Evolutionary conservation across 1,140 invertebrate genomes (phyloP).

Genomic region (Telenomus remus): DNA sequence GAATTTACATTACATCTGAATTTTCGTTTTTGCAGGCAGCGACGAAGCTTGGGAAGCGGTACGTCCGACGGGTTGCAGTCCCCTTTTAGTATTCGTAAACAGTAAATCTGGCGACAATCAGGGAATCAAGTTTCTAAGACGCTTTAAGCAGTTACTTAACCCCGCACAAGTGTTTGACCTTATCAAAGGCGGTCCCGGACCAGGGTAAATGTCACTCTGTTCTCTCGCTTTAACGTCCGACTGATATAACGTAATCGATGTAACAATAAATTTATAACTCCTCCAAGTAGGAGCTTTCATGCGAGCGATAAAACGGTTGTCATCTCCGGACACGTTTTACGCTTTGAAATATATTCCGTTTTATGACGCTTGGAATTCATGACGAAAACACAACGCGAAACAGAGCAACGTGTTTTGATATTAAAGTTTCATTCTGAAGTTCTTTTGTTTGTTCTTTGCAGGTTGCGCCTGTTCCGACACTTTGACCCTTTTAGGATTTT

Average conservation of each 20-base stretch:
- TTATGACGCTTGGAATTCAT: neutral
- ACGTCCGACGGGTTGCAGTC: constrained; percentile 86
- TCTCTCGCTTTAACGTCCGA: neutral
- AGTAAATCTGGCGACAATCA: constrained; percentile 98
- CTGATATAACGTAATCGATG: neutral
- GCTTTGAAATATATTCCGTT: neutral
- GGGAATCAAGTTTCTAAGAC: constrained; percentile 95
- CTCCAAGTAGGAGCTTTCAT: constrained; percentile 1
- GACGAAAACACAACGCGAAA: too few relatives aligned
- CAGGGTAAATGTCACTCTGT: constrained; percentile 79
- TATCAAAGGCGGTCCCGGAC: constrained; percentile 90
- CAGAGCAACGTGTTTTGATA: too few relatives aligned
- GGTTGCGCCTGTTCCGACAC: constrained; percentile 89
- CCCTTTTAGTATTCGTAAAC: constrained; percentile 96
- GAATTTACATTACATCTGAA: too few relatives aligned
- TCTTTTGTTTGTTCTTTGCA: constrained; percentile 59
- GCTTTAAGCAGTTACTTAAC: constrained; percentile 97
- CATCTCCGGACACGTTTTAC: constrained; percentile 2
- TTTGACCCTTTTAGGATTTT: constrained; percentile 94
- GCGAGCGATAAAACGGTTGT: constrained; percentile 10
- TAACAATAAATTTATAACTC: too few relatives aligned
- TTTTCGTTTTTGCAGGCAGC: constrained; percentile 69
- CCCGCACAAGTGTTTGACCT: constrained; percentile 98
- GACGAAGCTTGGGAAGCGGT: constrained; percentile 94
- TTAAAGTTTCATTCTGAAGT: neutral